A percentile compares a stretch with the other conserved stretches of the same genome.
Conservation (phyloP, 2,113 vertebrate species). For the Salvator merianae region DNA sequence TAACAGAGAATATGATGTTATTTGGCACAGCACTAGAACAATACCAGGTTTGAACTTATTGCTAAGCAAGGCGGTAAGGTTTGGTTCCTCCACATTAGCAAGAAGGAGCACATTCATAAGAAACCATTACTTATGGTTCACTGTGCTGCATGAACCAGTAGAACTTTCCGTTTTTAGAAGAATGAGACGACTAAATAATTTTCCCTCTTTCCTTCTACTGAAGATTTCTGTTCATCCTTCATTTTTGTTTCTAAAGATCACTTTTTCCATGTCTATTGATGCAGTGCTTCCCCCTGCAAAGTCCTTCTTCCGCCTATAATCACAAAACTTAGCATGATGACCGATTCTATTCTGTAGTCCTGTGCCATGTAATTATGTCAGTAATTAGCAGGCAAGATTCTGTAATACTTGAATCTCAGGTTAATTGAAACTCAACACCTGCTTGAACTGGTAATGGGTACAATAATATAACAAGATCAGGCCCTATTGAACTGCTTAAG, state of each 20-base stretch:
- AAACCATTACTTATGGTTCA: too few relatives aligned
- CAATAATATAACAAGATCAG: constrained; percentile 70
- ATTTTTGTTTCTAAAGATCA: constrained; percentile 62
- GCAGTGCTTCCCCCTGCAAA: constrained; percentile 72
- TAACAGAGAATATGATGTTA: too few relatives aligned
- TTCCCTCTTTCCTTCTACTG: background rate
- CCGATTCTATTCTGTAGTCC: constrained; percentile 80
- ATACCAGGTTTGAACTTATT: too few relatives aligned
- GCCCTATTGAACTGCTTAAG: constrained; percentile 78
- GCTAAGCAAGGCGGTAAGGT: too few relatives aligned
- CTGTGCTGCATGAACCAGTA: too few relatives aligned
- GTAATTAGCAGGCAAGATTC: constrained; percentile 77
- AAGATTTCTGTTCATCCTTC: background rate
- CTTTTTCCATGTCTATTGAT: constrained; percentile 65
- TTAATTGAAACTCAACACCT: constrained; percentile 74
- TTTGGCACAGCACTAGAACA: background rate
- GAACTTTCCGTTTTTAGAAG: constrained; percentile 43
- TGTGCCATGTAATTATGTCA: constrained; percentile 74
- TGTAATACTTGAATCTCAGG: constrained; percentile 79
- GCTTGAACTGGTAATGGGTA: constrained; percentile 70
- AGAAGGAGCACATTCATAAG: too few relatives aligned
- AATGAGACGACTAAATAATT: constrained; percentile 54
- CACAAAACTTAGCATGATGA: constrained; percentile 76
- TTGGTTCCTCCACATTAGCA: too few relatives aligned
- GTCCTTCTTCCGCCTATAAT: constrained; percentile 78